phyloP scores from a whole-genome alignment of 2,888 invertebrate genomes.

The Leucania comma region DNA sequence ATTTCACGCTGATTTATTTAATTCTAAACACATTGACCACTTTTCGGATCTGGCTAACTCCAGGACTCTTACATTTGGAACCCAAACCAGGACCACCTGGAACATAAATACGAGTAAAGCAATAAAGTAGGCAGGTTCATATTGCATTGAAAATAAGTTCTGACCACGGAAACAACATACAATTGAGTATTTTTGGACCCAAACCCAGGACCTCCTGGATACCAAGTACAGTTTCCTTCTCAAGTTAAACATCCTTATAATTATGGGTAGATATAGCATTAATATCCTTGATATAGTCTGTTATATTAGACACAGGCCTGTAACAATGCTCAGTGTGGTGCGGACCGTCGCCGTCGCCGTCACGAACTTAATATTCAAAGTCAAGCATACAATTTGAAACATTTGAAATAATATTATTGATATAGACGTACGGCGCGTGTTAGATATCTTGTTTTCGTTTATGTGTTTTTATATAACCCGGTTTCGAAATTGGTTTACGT shows the following conservation, averaged over 20 bases:
- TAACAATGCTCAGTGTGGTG: constrained; percentile 56
- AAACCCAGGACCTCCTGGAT: neutral
- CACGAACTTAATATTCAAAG: constrained; percentile 42
- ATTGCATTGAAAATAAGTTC: neutral
- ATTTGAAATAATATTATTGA: constrained; percentile 41
- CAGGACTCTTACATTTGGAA: too few relatives aligned
- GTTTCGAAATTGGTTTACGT: neutral
- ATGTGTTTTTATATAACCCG: neutral
- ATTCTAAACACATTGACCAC: too few relatives aligned
- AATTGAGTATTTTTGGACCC: neutral
- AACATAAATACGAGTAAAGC: too few relatives aligned
- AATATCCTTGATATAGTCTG: constrained; percentile 53
- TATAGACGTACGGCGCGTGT: neutral
- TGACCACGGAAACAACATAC: neutral
- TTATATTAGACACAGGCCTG: constrained; percentile 55
- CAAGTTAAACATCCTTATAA: constrained; percentile 9
- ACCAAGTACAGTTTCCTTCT: neutral
- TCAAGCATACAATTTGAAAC: constrained; percentile 36
- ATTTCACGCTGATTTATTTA: too few relatives aligned
- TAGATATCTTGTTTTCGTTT: constrained; percentile 1
- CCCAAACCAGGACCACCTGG: too few relatives aligned
- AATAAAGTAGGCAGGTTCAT: neutral
- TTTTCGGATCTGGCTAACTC: too few relatives aligned
- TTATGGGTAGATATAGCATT: constrained; percentile 29
- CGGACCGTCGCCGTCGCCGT: constrained; percentile 47